Base-by-base conservation (phyloP, 2,888 invertebrate species). In the Tetanocera ferruginea region DNA sequence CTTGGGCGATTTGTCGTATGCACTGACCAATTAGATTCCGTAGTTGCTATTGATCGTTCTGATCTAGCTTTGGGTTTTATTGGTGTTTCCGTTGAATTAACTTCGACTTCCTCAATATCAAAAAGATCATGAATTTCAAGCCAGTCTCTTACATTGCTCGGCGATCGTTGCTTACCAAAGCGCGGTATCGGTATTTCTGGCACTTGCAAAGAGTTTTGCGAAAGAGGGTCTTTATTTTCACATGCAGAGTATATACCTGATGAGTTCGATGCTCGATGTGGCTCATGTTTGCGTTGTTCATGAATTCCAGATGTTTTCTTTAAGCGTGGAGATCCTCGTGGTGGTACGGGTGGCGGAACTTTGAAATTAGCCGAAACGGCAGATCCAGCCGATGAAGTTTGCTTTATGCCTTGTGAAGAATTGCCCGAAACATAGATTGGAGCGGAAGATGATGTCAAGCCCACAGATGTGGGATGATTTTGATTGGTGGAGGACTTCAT, bases 261-360 rank as follows among this genome's bases (percentile, higher is more conserved):
- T 79, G 88, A 85, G 76, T 84, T 79, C 77, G 82, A 84, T 17
- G 72, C 62, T 67, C 55, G 78, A 66, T 78, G 79, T 52, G 11
- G 71, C 25, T 37, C 78, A 66, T 6, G 62, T 37, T 77, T 77
- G 55, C 49, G 43, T 75, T 77, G 77, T 76, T 84, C 81, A 62
- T 84, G 81, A 19, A 79, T 76, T 72, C 76, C 78, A 75, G 83
- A 83, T 64, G 79, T 82, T 77, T 83, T 83, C 76, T 84, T 86
- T 78, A 91, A 90, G 88, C 94, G 94, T 62, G 94, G 95, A 34
- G 95, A 94, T 77, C 95, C 95, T 85, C 96, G 91, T 4, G 96
- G 96, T 76, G 96, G 96, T 73, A 97, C 96, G 28, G 97, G 97
- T 76, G 97, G 97, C 60, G 96, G 96, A 57, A 96, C 93, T 89